These are phyloP conservation scores for Numenius arquata DNA, from an alignment of 2,113 vertebrate species.

Conservation along the genomic window DNA sequence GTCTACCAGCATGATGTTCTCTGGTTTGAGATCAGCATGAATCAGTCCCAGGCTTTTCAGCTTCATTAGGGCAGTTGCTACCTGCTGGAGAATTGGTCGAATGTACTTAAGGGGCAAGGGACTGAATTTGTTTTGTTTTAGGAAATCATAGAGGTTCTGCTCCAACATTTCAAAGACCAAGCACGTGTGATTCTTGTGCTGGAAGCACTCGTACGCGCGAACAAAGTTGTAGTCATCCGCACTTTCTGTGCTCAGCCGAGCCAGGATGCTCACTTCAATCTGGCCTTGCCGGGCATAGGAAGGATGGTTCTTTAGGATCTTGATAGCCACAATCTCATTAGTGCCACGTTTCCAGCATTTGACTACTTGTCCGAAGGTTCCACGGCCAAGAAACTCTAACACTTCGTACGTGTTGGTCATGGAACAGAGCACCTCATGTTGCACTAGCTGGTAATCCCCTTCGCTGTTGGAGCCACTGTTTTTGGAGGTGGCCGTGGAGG, in stretches of 20 bases:
- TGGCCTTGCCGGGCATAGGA: constrained; percentile 97
- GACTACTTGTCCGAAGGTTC: constrained; percentile 97
- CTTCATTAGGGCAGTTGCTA: constrained; percentile 97
- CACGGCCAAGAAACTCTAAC: constrained; percentile 94
- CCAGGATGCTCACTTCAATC: constrained; percentile 98
- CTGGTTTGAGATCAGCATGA: constrained; percentile 97
- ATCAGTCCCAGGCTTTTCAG: constrained; percentile 96
- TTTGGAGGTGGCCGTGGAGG: constrained; percentile 95
- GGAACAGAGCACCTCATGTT: constrained; percentile 98
- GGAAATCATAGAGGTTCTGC: constrained; percentile 99
- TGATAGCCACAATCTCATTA: constrained; percentile 98
- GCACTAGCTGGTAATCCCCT: constrained; percentile 97
- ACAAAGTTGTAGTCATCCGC: constrained; percentile 99
- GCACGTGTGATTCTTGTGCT: constrained; percentile 99
- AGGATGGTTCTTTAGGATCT: constrained; percentile 98
- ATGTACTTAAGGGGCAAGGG: constrained; percentile 97
- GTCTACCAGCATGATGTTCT: constrained; percentile 99
- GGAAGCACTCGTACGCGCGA: constrained; percentile 97
- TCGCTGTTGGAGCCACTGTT: constrained; percentile 96
- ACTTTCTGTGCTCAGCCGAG: constrained; percentile 94
- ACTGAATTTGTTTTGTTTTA: constrained; percentile 99
- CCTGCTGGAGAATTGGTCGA: constrained; percentile 95
- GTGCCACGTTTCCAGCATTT: constrained; percentile 99
- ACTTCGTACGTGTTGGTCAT: constrained; percentile 99
- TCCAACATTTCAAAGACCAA: constrained; percentile 99